phyloP scores from a whole-genome alignment of 2,888 invertebrate species.

The Invenusta paracnida region DNA sequence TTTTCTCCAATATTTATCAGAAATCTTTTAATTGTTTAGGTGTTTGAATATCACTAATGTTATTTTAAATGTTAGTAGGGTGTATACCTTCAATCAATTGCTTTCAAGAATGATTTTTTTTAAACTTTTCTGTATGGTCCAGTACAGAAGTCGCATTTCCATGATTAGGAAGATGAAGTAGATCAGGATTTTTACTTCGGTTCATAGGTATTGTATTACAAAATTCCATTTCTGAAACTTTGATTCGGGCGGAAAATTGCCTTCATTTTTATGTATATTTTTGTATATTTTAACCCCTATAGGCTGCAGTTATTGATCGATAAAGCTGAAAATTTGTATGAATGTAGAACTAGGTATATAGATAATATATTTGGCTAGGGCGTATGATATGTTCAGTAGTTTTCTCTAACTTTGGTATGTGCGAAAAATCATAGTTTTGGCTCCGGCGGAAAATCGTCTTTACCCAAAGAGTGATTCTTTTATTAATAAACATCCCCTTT shows the following conservation, averaged over 20 bases:
- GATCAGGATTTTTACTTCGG: not conserved
- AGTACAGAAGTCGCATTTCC: not conserved
- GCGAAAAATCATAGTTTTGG: no score
- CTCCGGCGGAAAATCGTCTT: no score
- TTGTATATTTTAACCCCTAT: no score
- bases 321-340: no score
- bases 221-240: not conserved
- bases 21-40: not conserved
- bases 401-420: no score
- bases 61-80: not conserved
- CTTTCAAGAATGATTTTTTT: not conserved
- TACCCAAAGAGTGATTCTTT: no score
- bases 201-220: not conserved
- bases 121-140: not conserved
- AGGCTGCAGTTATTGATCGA: no score
- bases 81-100: not conserved
- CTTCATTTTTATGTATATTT: slow-evolving; percentile 57
- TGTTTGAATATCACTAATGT: not conserved
- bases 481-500: no score
- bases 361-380: no score
- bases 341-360: no score
- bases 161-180: not conserved
- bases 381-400: no score
- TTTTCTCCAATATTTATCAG: not conserved
- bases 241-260: not conserved